These are phyloP conservation scores for Mus pahari DNA, from an alignment of 2,113 vertebrate genomes.

Conservation along the genomic window DNA sequence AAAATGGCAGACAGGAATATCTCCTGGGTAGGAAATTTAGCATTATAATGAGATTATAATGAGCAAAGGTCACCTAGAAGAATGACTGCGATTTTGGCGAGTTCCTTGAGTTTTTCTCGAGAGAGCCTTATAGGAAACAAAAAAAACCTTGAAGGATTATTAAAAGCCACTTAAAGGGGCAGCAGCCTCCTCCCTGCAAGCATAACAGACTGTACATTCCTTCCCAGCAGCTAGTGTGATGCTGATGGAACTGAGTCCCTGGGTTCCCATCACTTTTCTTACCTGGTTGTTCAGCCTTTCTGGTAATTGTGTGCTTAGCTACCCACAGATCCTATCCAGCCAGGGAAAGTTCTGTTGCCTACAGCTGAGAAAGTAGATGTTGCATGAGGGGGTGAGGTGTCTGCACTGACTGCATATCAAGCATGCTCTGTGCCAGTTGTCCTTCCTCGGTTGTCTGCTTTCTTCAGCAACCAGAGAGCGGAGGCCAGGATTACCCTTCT, in stretches of 20 bases:
- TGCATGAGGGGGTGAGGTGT: rapidly evolving
- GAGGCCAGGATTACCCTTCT: background rate
- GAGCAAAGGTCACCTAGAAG: background rate
- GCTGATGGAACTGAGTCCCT: background rate
- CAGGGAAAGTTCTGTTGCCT: background rate
- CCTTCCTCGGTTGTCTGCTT: background rate
- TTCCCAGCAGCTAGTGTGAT: background rate
- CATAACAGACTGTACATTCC: too few relatives aligned
- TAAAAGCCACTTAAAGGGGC: background rate
- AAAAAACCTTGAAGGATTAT: background rate
- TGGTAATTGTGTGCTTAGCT: background rate
- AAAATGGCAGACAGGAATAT: background rate
- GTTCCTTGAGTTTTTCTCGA: background rate
- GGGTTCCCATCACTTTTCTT: background rate
- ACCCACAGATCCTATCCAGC: background rate
- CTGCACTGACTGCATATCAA: too few relatives aligned
- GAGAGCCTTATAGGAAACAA: background rate
- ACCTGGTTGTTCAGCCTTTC: background rate
- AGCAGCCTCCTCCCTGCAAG: background rate
- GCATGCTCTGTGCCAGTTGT: background rate
- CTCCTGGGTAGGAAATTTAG: background rate
- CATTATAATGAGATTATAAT: background rate
- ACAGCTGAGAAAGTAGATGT: background rate
- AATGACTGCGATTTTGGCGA: background rate
- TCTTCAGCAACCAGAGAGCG: background rate